These are phyloP conservation scores for Myoxocephalus aenaeus DNA, from an alignment of 2,797 vertebrate species.

Conservation along the genomic window DNA sequence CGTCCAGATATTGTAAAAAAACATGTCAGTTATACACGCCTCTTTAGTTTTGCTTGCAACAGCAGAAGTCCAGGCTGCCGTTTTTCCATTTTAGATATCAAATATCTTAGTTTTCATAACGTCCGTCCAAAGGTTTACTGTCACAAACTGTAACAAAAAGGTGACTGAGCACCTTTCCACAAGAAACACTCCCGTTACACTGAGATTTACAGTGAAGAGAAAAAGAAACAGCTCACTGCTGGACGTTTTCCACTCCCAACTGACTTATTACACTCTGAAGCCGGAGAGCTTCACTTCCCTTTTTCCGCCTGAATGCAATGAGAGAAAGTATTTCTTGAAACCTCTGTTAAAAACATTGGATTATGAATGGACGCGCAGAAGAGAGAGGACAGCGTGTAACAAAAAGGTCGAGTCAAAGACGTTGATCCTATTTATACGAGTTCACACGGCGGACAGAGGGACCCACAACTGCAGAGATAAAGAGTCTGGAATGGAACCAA, in stretches of 20 bases:
- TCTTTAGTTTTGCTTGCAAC: not conserved
- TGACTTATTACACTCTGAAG: constrained; percentile 41
- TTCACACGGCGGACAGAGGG: constrained; percentile 19
- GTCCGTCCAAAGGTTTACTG: not conserved
- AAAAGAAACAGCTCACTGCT: constrained; percentile 24
- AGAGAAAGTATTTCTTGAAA: constrained; percentile 22
- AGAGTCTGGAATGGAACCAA: constrained; percentile 20
- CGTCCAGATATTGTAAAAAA: constrained; percentile 12
- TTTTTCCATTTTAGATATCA: not conserved
- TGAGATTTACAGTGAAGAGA: constrained; percentile 25
- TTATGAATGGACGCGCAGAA: not conserved
- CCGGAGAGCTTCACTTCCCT: constrained; percentile 9
- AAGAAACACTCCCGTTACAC: constrained; percentile 33
- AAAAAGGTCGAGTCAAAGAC: constrained; percentile 21
- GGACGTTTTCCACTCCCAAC: constrained; percentile 15
- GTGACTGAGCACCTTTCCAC: constrained; percentile 13
- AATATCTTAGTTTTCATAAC: constrained; percentile 1
- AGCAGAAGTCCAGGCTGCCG: not conserved
- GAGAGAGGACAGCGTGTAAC: not conserved
- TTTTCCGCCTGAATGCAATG: not conserved
- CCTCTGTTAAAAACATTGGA: constrained; percentile 7
- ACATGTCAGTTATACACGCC: constrained; percentile 11
- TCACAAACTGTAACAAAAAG: not conserved
- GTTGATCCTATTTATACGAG: constrained; percentile 21
- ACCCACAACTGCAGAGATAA: constrained; percentile 5